phyloP scores from a whole-genome alignment of 1,140 invertebrate species.

The Aphelinus certus region DNA sequence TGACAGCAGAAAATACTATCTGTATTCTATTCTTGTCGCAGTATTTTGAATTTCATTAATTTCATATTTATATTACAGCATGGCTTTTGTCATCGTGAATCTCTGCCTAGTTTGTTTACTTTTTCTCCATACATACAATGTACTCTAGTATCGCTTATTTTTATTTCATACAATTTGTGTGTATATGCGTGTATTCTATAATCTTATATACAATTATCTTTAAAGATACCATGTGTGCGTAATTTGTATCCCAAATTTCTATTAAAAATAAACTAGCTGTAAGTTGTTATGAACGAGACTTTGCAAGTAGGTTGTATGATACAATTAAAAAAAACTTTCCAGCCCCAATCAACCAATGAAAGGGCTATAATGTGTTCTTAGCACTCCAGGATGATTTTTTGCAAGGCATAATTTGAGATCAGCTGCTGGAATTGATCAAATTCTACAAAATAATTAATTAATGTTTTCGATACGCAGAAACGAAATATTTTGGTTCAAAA shows the following conservation, averaged over 20 bases:
- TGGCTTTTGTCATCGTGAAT: slow-evolving; percentile 23
- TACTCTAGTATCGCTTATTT: slow-evolving; percentile 33
- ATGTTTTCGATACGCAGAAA: slow-evolving; percentile 13
- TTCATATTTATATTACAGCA: slow-evolving; percentile 42
- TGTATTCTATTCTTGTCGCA: slow-evolving; percentile 57
- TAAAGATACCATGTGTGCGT: slow-evolving; percentile 30
- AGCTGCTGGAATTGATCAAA: background rate
- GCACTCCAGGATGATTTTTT: slow-evolving; percentile 5
- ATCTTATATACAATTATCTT: slow-evolving; percentile 34
- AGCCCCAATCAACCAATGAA: slow-evolving; percentile 21
- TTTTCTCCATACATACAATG: slow-evolving; percentile 36
- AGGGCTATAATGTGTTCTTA: slow-evolving; percentile 14
- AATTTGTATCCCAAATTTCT: slow-evolving; percentile 29
- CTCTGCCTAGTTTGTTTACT: slow-evolving; percentile 28
- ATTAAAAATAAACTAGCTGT: slow-evolving; percentile 24
- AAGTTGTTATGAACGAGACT: slow-evolving; percentile 2
- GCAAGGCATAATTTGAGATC: slow-evolving; percentile 30
- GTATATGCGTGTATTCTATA: slow-evolving; percentile 23
- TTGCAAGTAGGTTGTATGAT: slow-evolving; percentile 21
- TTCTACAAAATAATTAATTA: slow-evolving; percentile 13
- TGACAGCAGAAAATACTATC: slow-evolving; percentile 67
- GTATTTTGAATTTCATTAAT: slow-evolving; percentile 43
- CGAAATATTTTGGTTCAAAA: background rate
- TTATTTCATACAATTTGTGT: slow-evolving; percentile 31
- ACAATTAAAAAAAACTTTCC: slow-evolving; percentile 25